phyloP scores from a whole-genome alignment of 2,113 vertebrate genomes.

The Scytalopus superciliaris region DNA sequence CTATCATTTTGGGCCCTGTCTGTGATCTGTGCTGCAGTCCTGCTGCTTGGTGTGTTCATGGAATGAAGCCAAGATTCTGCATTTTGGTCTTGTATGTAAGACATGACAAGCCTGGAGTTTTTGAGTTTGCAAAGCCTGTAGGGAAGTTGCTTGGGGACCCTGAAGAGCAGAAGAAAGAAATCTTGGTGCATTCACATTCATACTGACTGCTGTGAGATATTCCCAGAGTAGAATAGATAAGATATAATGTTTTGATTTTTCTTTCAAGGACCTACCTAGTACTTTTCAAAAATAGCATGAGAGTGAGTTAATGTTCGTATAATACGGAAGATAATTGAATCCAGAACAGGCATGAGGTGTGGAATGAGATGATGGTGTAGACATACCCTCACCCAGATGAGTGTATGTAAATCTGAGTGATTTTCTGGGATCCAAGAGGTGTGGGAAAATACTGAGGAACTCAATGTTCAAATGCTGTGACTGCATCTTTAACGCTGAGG shows the following conservation, averaged over 20 bases:
- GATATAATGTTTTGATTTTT: neutral
- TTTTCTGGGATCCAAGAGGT: neutral
- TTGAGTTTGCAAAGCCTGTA: neutral
- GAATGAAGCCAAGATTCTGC: neutral
- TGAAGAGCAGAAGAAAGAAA: neutral
- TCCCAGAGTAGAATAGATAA: neutral
- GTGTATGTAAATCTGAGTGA: neutral
- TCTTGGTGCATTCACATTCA: neutral
- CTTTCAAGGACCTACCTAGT: neutral
- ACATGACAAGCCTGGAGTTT: neutral
- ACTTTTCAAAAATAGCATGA: neutral
- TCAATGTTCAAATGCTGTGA: neutral
- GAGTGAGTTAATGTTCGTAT: neutral
- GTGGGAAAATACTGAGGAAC: neutral
- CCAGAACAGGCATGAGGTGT: neutral
- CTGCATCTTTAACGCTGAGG: neutral
- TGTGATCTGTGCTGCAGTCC: neutral
- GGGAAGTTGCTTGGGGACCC: neutral
- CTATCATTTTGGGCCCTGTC: neutral
- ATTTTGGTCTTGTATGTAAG: neutral
- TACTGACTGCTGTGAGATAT: neutral
- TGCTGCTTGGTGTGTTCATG: neutral
- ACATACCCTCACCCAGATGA: neutral
- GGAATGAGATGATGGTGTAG: neutral
- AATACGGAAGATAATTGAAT: neutral